Evolutionary conservation across 92 coral and sea anemone genomes (phyloP), one percentile per base, ranked within the genome.

Genomic region (Epizoanthus rinbou): DNA sequence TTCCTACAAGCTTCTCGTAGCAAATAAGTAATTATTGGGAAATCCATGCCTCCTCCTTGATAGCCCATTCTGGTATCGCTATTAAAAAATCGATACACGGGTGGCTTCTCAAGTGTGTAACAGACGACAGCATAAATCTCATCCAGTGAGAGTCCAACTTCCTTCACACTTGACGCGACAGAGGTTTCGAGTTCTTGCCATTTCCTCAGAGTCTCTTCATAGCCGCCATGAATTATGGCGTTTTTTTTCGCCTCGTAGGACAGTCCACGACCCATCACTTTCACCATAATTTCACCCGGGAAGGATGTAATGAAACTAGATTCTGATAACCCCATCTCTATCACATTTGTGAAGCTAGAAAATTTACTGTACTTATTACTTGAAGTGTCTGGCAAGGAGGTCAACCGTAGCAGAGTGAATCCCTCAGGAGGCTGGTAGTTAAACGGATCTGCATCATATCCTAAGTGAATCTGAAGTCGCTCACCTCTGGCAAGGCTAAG

Each of bases 1-100:
- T 91, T 91, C 45, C 94, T 73, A 83, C 94, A 91, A 5, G 92
- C 94, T 75, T 91, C 94, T 37, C 89, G 92, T 5, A 91, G 87
- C 17, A 91, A 87, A 75, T 82, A 91, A 4, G 92, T 81, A n/a
- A 91, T 63, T 75, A 91, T 91, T 10, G 94, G 94, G 45, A 88
- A 91, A 68, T 91, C 94, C 94, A 91, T 88, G 13, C 94, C 94
- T n/a, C 89, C 94, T 2, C 92, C 94, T 6, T 76, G 60, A 56
- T 82, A 88, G 2, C 94, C 94, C 14, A 85, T 88, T 28, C 94
- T 88, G 14, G 94, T 71, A 80, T 91, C 92, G 13, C 88, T 78
- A 28, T 91, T 91, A 67, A 91, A 91, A 79, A 72, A 76, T 18
- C 90, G 92, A 80, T 91, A 91, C 11, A 91, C 94, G 7, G 92